Percentiles rank a stretch among this genome's conserved stretches.
Evolutionary conservation across 30 jellyfish, hydroid and myxozoan genomes (phyloP).

Genomic region (Rhopilema esculentum): DNA sequence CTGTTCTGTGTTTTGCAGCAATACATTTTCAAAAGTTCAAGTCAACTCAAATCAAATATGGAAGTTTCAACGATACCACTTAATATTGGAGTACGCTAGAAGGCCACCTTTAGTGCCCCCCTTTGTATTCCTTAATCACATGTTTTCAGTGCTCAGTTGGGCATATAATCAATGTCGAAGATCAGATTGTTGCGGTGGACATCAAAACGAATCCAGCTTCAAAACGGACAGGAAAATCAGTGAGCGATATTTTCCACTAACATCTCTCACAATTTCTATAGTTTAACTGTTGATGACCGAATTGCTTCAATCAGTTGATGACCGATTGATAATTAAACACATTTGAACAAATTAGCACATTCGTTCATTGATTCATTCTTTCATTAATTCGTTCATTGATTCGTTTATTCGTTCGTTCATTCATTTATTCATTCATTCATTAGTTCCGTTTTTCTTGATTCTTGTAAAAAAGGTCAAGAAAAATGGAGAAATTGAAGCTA

Average conservation of each 20-base stretch:
- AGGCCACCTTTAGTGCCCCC: conserved; percentile 88
- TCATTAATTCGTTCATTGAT: too few species aligned
- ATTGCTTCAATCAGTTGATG: too few species aligned
- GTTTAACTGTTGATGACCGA: too few species aligned
- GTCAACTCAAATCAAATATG: conserved; percentile 81
- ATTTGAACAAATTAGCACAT: too few species aligned
- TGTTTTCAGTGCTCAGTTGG: conserved; percentile 20
- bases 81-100: conserved; percentile 78
- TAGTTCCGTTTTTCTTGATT: neutral
- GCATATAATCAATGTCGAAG: conserved; percentile 18
- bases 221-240: conserved; percentile 54
- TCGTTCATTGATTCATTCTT: conserved; percentile 11
- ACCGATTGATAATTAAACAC: too few species aligned
- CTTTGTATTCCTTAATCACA: conserved; percentile 60
- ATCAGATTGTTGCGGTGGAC: conserved; percentile 42
- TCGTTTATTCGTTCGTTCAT: too few species aligned
- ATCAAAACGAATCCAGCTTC: neutral
- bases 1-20: conserved; percentile 39
- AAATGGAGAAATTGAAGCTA: too few species aligned
- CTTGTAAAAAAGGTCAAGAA: too few species aligned
- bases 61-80: conserved; percentile 91
- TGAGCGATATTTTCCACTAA: neutral
- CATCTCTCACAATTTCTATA: neutral
- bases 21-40: conserved; percentile 83
- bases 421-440: too few species aligned